Percentiles rank a stretch among this genome's conserved stretches.
These are phyloP conservation scores for Drosophila nannoptera DNA, from an alignment of 1,140 invertebrate genomes.

Conservation along the genomic window DNA sequence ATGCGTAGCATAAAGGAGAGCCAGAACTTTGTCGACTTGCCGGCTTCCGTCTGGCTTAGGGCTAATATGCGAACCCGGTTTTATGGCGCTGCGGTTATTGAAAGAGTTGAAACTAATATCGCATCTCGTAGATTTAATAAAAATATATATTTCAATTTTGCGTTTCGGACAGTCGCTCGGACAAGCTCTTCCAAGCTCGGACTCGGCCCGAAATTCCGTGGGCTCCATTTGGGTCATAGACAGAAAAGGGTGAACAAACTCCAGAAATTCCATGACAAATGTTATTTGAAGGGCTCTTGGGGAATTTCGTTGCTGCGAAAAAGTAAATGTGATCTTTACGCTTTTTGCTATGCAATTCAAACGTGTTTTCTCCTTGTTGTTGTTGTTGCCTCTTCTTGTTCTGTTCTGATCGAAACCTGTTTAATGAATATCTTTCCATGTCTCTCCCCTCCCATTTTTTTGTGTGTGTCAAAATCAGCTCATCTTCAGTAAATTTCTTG, in stretches of 20 bases:
- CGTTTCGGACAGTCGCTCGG: not conserved
- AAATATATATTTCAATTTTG: not conserved
- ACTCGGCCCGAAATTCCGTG: not conserved
- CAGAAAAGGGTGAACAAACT: slow-evolving; percentile 1
- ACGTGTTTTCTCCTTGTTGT: too few species aligned
- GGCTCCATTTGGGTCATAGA: too few species aligned
- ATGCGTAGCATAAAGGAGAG: slow-evolving; percentile 35
- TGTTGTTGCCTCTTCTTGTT: too few species aligned
- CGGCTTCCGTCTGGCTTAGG: not conserved
- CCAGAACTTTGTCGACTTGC: not conserved
- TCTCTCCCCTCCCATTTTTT: not conserved
- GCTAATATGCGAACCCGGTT: slow-evolving; percentile 1
- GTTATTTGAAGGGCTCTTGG: not conserved
- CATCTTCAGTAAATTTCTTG: slow-evolving; percentile 8
- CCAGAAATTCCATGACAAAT: slow-evolving; percentile 1
- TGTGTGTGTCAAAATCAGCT: not conserved
- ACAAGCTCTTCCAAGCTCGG: too few species aligned
- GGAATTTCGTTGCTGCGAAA: not conserved
- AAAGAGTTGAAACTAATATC: slow-evolving; percentile 18
- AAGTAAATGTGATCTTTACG: not conserved
- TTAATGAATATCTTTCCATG: not conserved
- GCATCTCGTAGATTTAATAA: not conserved
- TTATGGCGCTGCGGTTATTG: slow-evolving; percentile 2
- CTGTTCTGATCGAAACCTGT: slow-evolving; percentile 5
- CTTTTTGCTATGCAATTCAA: not conserved